Conservation (phyloP, 2,888 invertebrate species). For the Plemyria rubiginata region DNA sequence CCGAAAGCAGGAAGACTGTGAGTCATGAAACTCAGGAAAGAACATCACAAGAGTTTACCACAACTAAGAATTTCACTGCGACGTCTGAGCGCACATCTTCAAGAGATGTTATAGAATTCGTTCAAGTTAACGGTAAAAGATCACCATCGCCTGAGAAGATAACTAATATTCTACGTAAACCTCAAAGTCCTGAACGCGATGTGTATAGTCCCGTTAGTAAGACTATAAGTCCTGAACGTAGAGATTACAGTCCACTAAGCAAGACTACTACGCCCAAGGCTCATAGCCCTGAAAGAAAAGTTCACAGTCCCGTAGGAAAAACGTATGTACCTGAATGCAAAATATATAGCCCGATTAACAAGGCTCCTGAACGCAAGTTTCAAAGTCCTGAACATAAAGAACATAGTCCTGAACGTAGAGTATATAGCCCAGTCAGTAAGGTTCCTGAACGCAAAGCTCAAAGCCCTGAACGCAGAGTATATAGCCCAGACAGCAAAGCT, state of each 20-base stretch:
- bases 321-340: conserved; percentile 42
- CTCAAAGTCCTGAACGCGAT: conserved; percentile 47
- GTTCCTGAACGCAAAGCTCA: not conserved
- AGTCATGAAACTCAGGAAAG: conserved; percentile 53
- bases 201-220: conserved; percentile 41
- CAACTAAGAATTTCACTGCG: conserved; percentile 50
- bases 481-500: conserved; percentile 16
- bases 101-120: conserved; percentile 63
- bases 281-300: conserved; percentile 46
- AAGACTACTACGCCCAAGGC: conserved; percentile 42
- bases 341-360: conserved; percentile 21
- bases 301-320: conserved; percentile 29
- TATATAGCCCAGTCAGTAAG: not conserved
- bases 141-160: conserved; percentile 67
- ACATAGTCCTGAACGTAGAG: conserved; percentile 43
- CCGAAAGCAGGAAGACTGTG: conserved; percentile 47
- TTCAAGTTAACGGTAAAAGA: conserved; percentile 64
- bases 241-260: conserved; percentile 37
- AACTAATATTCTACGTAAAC: conserved; percentile 51
- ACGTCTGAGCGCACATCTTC: conserved; percentile 60
- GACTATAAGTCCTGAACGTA: conserved; percentile 44
- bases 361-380: conserved; percentile 35
- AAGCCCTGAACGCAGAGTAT: conserved; percentile 25
- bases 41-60: conserved; percentile 54
- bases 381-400: conserved; percentile 43